Evolutionary conservation across 2,113 vertebrate genomes (phyloP), one percentile per base, ranked within the genome.

Genomic region (Ceyx melanurus): DNA sequence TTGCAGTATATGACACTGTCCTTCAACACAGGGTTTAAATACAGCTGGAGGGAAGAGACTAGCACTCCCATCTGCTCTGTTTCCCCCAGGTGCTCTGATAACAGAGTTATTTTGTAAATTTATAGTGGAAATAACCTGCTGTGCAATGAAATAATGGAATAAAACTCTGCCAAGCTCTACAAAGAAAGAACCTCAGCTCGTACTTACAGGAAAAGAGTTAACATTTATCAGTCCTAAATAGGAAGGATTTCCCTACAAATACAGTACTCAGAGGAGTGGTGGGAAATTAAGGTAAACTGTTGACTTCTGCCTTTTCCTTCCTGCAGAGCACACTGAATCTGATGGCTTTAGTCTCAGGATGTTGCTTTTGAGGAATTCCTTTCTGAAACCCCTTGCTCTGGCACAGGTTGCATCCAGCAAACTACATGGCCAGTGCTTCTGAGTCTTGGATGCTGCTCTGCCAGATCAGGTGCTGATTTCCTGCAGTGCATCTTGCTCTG

Each of bases 1-100:
- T 35, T 61, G 23, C 17, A 70, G 40, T 22, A 40, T 14, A 4
- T 0, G 1, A 60, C 1, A 3, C 45, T 60, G 19, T 64, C 60
- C 51, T 58, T 73, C 33, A 65, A 56, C n/a, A 46, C 8, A 31
- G n/a, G 18, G 13, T 46, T 71, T 82, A 43, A 78, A 46, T 60
- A 8, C 66, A 86, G 73, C 4, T 66, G 45, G 33, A 40, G 26
- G 6, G 73, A 65, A 46, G 14, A 79, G 15, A 42, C 18, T 13
- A 67, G 13, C 14, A 64, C 35, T 50, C 29, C 2, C 0, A 15
- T 72, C 56, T 78, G 42, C 33, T 74, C 37, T 10, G 3, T 33
- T 58, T 79, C 33, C 42, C 66, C 33, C 50, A 79, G 28, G 8
- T 92, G 48, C 31, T 92, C 60, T 73, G 60, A 35, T 31, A 81